phyloP scores from a whole-genome alignment of 2,113 vertebrate genomes.

The Kryptolebias marmoratus region DNA sequence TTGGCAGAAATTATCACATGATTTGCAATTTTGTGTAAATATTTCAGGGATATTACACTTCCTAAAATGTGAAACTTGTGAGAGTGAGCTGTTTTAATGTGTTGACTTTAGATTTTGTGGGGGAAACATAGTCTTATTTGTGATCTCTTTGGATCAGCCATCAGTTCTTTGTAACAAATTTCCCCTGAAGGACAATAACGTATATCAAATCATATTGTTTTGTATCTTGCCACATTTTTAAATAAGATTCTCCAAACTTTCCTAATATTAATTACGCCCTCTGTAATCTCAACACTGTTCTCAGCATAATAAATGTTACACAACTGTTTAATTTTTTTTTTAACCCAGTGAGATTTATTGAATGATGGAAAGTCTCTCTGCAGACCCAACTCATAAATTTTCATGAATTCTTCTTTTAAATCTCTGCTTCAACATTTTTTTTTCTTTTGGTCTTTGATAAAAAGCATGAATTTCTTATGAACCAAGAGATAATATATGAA shows the following conservation, averaged over 20 bases:
- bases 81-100: no score
- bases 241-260: background rate
- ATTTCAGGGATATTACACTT: no score
- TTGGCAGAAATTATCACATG: no score
- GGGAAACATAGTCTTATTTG: no score
- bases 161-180: no score
- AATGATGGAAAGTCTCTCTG: background rate
- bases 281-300: background rate
- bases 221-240: background rate
- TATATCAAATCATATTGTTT: background rate
- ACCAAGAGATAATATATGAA: background rate
- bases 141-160: no score
- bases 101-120: no score
- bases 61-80: no score
- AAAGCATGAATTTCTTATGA: conserved; percentile 3
- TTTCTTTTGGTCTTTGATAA: background rate
- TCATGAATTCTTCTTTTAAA: background rate
- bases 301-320: background rate
- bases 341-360: background rate
- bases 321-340: background rate
- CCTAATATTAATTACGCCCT: background rate
- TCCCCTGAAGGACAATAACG: no score
- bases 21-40: no score
- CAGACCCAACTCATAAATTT: background rate
- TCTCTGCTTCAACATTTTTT: background rate